Base-by-base conservation (phyloP, 2,797 vertebrate species). In the Ciconia nigra region DNA sequence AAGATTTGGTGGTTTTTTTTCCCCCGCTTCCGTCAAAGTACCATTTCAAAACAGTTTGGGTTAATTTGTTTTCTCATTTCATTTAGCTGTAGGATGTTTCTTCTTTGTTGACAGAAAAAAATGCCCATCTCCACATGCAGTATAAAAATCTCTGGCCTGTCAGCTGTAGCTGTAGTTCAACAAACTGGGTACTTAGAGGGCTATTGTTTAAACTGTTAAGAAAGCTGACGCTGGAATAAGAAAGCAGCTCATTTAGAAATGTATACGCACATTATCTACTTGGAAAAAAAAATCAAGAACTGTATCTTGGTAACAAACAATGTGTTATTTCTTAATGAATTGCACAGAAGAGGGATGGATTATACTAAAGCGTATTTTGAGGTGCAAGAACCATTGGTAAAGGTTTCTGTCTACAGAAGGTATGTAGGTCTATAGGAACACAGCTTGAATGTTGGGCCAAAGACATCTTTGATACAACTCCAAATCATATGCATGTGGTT, bases 361-460 rank as follows among this genome's bases (percentile, higher is more conserved):
- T 31, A 16, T 2, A 24, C 26, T 26, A 7, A 0, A 7, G 24
- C 3, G 2, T 4, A 17, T 71, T 62, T 29, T 29, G 33, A 78
- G 39, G 70, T 42, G n/a, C 59, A 57, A 39, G 37, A 72, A 49
- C 25, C 9, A 26, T 1, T 12, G 65, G 51, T 25, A 29, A 29
- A 74, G 54, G 31, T 54, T 90, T 47, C 39, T 69, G 41, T 31
- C 52, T 10, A 18, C 21, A 47, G 35, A 54, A 59, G 21, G 18
- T 7, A 8, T 2, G 5, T 5, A 25, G 24, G 44, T 9, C 10
- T 5, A 11, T 0, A 24, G 15, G 55, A 39, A 59, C 1, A 42
- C 8, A 59, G 63, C 26, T 18, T 31, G 18, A 52, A 35, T 3
- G 14, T 1, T n/a, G 55, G 37, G 35, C 28, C 61, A 62, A 41